Conservation (phyloP, 2,113 vertebrate species). For the Trichechus manatus region DNA sequence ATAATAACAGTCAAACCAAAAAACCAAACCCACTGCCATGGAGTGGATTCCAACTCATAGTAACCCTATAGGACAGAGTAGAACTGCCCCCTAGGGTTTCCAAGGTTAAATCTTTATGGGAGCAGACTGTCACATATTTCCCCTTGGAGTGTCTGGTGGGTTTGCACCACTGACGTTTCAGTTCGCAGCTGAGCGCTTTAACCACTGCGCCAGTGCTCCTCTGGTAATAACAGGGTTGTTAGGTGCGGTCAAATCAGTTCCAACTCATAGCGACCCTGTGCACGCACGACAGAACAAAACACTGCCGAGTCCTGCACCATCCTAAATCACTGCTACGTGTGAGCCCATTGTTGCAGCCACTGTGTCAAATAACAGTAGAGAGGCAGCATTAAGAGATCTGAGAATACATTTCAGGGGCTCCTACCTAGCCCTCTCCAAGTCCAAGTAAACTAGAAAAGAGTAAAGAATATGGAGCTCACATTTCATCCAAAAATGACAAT, state of each 20-base stretch:
- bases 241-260: no score
- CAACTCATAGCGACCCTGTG: no score
- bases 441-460: neutral
- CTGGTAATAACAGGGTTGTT: neutral
- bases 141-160: neutral
- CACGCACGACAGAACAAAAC: no score
- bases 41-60: neutral
- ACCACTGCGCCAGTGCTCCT: neutral
- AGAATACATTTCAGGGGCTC: neutral
- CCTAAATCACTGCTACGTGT: no score
- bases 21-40: neutral
- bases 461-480: neutral
- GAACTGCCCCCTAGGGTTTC: neutral
- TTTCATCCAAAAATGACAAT: conserved; percentile 5
- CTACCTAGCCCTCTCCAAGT: neutral
- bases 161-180: neutral
- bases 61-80: neutral
- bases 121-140: neutral
- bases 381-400: neutral
- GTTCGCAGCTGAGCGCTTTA: neutral
- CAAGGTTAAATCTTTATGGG: neutral
- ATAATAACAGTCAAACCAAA: neutral
- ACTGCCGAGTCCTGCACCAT: no score
- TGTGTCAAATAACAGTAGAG: neutral
- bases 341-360: no score